Evolutionary conservation across 2,797 vertebrate species (phyloP).

Genomic region (Anguilla megastoma): DNA sequence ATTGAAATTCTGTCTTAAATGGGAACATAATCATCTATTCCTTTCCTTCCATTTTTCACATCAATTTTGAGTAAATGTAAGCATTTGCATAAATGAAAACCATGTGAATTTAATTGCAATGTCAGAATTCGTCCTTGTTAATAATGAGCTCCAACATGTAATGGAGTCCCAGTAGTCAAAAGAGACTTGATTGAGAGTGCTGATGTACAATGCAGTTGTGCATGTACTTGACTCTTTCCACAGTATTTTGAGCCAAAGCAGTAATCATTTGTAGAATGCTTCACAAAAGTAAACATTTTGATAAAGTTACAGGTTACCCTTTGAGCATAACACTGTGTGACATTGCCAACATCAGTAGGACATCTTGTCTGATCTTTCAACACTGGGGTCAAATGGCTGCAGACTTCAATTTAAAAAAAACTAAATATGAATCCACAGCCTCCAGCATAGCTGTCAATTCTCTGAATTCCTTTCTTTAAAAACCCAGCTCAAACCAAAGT

Average conservation of each 20-base stretch:
- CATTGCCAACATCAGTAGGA: constrained; percentile 22
- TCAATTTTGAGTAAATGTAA: not conserved
- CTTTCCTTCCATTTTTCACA: constrained; percentile 4
- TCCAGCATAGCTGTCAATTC: not conserved
- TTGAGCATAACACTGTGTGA: constrained; percentile 33
- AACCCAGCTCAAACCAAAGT: not conserved
- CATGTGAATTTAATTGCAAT: not conserved
- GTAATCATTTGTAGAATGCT: constrained; percentile 28
- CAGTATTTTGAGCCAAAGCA: constrained; percentile 20
- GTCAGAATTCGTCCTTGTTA: not conserved
- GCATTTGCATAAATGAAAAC: not conserved
- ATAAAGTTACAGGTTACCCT: constrained; percentile 13
- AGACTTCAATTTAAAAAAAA: constrained; percentile 30
- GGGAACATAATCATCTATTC: constrained; percentile 5
- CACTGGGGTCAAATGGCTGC: constrained; percentile 31
- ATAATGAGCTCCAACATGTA: constrained; percentile 21
- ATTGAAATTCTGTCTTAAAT: constrained; percentile 16
- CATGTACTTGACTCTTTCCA: not conserved
- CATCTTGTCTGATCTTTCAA: constrained; percentile 25
- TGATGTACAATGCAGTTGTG: not conserved
- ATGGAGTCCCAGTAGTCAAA: not conserved
- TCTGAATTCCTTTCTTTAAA: not conserved
- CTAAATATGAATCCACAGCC: not conserved
- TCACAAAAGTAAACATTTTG: constrained; percentile 28
- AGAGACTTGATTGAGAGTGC: constrained; percentile 5